These are phyloP conservation scores for Rhea pennata DNA, from an alignment of 2,113 vertebrate genomes.

Conservation along the genomic window DNA sequence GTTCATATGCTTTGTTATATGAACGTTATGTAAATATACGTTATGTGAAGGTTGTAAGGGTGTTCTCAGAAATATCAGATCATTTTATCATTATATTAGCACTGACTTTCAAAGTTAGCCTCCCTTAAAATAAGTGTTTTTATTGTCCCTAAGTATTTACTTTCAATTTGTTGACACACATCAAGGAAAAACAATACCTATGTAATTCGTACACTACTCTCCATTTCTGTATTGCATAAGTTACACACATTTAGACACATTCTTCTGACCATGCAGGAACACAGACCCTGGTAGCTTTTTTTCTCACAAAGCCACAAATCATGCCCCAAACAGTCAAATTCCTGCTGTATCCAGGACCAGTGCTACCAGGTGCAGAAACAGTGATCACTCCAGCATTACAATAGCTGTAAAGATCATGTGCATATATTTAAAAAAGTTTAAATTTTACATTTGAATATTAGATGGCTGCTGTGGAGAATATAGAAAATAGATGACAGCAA, in stretches of 20 bases:
- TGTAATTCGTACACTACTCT: rapidly evolving
- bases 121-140: background rate
- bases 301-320: background rate
- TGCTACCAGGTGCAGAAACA: background rate
- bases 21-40: too few relatives aligned
- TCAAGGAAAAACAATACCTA: rapidly evolving
- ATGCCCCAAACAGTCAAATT: background rate
- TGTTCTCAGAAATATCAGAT: background rate
- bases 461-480: background rate
- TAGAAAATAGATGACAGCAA: background rate
- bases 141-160: background rate
- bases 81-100: background rate
- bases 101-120: background rate
- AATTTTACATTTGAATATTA: background rate
- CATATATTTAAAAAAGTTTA: background rate
- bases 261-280: rapidly evolving
- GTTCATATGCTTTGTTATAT: background rate
- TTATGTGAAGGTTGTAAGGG: background rate
- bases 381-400: background rate
- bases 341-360: background rate
- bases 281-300: background rate
- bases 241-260: background rate
- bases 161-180: background rate
- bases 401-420: background rate
- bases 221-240: background rate